Conservation (phyloP, 2,888 invertebrate species). For the Pterostichus madidus region DNA sequence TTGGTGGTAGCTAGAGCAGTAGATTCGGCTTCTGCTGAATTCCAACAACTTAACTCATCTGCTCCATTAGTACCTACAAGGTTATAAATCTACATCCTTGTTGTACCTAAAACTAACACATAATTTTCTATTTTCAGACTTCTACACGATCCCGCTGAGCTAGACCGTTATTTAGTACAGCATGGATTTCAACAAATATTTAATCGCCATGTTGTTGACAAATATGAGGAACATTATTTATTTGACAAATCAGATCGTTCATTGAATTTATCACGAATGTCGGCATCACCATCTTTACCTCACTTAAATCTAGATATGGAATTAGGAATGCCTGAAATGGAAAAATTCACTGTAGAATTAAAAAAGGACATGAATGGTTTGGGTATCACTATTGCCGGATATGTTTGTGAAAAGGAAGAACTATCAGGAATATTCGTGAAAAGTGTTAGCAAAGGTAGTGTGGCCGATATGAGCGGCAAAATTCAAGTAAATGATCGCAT, state of each 20-base stretch:
- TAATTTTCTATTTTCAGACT: slow-evolving; percentile 78
- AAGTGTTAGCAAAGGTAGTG: slow-evolving; percentile 97
- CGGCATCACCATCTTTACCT: slow-evolving; percentile 77
- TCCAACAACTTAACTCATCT: slow-evolving; percentile 80
- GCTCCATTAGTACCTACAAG: slow-evolving; percentile 84
- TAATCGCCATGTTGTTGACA: slow-evolving; percentile 75
- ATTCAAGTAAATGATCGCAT: slow-evolving; percentile 99
- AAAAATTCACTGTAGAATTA: slow-evolving; percentile 95
- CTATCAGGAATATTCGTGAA: slow-evolving; percentile 99
- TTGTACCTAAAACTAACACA: no score
- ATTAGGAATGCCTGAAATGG: slow-evolving; percentile 92
- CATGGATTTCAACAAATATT: slow-evolving; percentile 90
- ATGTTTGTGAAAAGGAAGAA: slow-evolving; percentile 98
- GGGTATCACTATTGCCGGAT: slow-evolving; percentile 97
- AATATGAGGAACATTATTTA: slow-evolving; percentile 71
- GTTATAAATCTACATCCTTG: slow-evolving; percentile 71
- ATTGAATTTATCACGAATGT: slow-evolving; percentile 75
- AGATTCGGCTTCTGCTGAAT: slow-evolving; percentile 84
- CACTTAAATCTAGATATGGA: slow-evolving; percentile 80
- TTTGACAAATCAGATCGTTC: slow-evolving; percentile 77
- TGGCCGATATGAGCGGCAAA: slow-evolving; percentile 94
- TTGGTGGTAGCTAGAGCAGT: slow-evolving; percentile 96
- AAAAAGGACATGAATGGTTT: slow-evolving; percentile 95
- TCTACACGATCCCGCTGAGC: slow-evolving; percentile 91
- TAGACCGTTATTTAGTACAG: slow-evolving; percentile 91